A percentile compares a stretch with the other conserved stretches of the same genome.
Conservation (phyloP, 2,113 vertebrate species). For the Apodemus speciosus region DNA sequence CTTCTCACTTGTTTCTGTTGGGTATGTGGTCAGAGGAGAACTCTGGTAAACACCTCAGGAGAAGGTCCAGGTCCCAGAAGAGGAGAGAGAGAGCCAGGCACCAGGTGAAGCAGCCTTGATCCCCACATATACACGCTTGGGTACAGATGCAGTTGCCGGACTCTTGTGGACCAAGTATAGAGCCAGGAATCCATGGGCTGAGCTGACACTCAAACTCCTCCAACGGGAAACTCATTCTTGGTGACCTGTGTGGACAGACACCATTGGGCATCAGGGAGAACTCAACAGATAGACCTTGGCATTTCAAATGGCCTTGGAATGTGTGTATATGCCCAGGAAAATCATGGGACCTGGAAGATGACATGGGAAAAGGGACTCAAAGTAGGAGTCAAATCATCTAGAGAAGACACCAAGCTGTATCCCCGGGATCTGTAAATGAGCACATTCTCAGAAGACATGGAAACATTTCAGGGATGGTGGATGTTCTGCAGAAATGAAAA, state of each 20-base stretch:
- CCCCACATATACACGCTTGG: too few relatives aligned
- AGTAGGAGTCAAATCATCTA: background rate
- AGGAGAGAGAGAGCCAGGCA: background rate
- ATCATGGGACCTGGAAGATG: background rate
- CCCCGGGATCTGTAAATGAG: background rate
- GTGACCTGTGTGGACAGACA: background rate
- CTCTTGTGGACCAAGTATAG: background rate
- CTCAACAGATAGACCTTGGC: background rate
- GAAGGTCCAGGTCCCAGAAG: background rate
- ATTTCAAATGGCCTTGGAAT: background rate
- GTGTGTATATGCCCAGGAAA: background rate
- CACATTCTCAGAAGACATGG: background rate
- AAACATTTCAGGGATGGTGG: background rate
- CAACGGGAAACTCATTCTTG: background rate
- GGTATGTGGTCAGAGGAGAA: background rate
- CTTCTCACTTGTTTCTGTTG: background rate
- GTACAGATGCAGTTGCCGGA: background rate
- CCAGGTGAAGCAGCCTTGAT: background rate
- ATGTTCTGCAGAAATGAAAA: background rate
- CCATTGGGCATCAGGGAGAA: background rate
- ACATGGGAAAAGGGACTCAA: background rate
- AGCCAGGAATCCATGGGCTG: rapidly evolving
- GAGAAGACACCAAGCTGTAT: background rate
- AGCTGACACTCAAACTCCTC: background rate
- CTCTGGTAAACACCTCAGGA: background rate